Conservation (phyloP, 2,888 invertebrate genomes). For the Autographa pulchrina region DNA sequence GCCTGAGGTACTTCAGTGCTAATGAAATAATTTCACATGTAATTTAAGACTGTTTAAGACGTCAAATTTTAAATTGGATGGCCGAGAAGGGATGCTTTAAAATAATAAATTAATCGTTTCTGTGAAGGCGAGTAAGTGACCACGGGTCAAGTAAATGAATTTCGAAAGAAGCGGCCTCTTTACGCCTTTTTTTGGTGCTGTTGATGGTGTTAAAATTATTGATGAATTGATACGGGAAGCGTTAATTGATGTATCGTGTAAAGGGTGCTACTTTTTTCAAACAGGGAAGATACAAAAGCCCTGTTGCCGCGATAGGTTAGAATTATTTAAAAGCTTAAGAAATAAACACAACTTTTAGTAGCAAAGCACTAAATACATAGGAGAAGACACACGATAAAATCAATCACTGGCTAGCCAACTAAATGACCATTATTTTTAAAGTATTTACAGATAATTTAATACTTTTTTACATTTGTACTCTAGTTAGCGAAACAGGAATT, state of each 20-base stretch:
- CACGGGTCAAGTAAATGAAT: constrained; percentile 76
- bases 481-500: too few species aligned
- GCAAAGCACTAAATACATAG: too few species aligned
- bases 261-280: neutral
- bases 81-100: constrained; percentile 84
- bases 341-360: too few species aligned
- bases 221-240: constrained; percentile 47
- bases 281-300: neutral
- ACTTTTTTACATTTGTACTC: too few species aligned
- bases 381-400: too few species aligned
- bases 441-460: too few species aligned
- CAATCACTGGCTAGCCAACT: too few species aligned
- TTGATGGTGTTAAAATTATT: constrained; percentile 60
- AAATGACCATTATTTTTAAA: too few species aligned
- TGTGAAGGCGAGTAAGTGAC: constrained; percentile 78
- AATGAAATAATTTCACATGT: constrained; percentile 88
- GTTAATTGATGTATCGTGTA: constrained; percentile 32
- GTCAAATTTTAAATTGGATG: constrained; percentile 89
- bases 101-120: constrained; percentile 88
- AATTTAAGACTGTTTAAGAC: constrained; percentile 89
- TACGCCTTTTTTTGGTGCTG: constrained; percentile 31
- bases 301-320: too few species aligned
- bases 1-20: constrained; percentile 77
- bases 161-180: constrained; percentile 62
- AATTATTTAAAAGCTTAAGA: too few species aligned